Percentiles rank a stretch among this genome's conserved stretches.
Evolutionary conservation across 92 coral and sea anemone genomes (phyloP).

Genomic region (Diadumene lineata): DNA sequence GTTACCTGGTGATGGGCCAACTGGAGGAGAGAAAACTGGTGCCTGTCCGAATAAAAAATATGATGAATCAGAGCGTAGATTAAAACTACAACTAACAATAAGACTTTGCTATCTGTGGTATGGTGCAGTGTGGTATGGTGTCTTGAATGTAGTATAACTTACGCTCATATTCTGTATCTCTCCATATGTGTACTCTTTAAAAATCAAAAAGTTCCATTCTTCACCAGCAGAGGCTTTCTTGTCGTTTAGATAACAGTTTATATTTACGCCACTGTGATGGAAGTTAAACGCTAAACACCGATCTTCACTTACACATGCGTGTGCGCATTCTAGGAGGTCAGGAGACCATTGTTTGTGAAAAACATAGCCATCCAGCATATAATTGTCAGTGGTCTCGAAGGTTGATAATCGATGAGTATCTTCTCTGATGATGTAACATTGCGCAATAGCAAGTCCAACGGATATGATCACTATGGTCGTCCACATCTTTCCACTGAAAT

Average conservation of each 20-base stretch:
- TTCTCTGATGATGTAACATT: constrained; percentile 2
- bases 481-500: background rate
- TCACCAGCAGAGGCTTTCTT: background rate
- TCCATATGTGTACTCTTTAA: constrained; percentile 21
- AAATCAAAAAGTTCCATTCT: background rate
- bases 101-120: background rate
- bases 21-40: too few relatives aligned
- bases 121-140: too few relatives aligned
- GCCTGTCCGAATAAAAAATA: too few relatives aligned
- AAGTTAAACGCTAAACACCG: constrained; percentile 69
- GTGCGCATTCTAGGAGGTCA: constrained; percentile 65
- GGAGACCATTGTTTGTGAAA: constrained; percentile 48
- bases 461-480: background rate
- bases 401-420: constrained; percentile 38
- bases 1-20: too few relatives aligned
- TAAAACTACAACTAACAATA: too few relatives aligned
- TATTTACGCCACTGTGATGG: constrained; percentile 34
- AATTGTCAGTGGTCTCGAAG: constrained; percentile 34
- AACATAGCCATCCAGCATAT: constrained; percentile 50
- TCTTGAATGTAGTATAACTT: constrained; percentile 8
- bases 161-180: constrained; percentile 30
- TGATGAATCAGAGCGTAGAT: too few relatives aligned
- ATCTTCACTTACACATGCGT: constrained; percentile 46
- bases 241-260: constrained; percentile 56
- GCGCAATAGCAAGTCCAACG: background rate